These are phyloP conservation scores for Kradibia gibbosae DNA, from an alignment of 1,140 invertebrate genomes.

Conservation along the genomic window DNA sequence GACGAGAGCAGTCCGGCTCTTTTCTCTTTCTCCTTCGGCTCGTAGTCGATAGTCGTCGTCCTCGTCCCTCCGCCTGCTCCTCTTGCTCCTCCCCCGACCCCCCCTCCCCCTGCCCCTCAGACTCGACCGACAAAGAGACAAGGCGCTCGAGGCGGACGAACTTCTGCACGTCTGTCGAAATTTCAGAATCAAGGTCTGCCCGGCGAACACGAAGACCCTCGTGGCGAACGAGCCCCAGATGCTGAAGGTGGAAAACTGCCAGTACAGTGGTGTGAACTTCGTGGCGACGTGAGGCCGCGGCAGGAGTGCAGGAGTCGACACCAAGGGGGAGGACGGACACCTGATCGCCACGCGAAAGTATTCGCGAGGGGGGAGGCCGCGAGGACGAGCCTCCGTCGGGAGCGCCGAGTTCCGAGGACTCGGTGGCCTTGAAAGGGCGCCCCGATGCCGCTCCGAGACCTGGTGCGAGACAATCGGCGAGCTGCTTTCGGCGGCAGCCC, in stretches of 20 bases:
- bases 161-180: not conserved
- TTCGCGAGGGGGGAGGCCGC: not conserved
- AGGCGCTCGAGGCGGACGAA: not conserved
- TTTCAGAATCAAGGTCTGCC: slow-evolving; percentile 70
- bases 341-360: not conserved
- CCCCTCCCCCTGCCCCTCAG: no score
- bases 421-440: slow-evolving; percentile 10
- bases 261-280: slow-evolving; percentile 55
- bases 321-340: not conserved
- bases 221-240: slow-evolving; percentile 67
- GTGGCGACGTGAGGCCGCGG: slow-evolving; percentile 56
- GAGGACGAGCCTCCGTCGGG: not conserved
- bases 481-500: no score
- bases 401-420: not conserved
- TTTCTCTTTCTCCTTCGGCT: no score
- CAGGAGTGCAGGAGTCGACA: not conserved
- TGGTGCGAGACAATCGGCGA: no score
- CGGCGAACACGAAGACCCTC: slow-evolving; percentile 61
- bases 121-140: not conserved
- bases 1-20: no score
- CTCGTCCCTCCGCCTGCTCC: no score
- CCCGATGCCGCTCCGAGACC: no score
- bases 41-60: no score
- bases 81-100: no score
- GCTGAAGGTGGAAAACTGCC: slow-evolving; percentile 65